Conservation (phyloP, 2,797 vertebrate genomes). For the Geotria australis region DNA sequence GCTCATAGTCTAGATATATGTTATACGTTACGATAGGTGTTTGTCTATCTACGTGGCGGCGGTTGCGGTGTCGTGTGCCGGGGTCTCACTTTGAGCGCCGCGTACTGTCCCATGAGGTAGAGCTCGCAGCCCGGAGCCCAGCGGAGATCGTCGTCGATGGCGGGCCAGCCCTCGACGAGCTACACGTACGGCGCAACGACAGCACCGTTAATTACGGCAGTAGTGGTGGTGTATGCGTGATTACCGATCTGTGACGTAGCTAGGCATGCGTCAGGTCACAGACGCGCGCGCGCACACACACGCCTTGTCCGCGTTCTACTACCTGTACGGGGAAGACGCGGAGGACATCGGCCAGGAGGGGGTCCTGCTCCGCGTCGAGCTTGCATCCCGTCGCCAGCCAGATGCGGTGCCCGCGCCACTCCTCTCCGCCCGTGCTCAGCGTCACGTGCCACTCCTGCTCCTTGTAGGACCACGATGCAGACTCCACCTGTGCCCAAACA, state of each 20-base stretch:
- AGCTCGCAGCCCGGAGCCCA: slow-evolving; percentile 20
- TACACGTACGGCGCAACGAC: slow-evolving; percentile 3
- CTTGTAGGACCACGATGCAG: slow-evolving; percentile 23
- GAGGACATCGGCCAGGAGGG: slow-evolving; percentile 16
- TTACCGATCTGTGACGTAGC: no score
- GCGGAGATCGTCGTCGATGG: slow-evolving; percentile 15
- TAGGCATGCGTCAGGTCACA: no score
- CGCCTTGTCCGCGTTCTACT: neutral
- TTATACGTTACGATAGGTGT: no score
- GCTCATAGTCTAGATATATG: no score
- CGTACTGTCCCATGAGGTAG: slow-evolving; percentile 29
- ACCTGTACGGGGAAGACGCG: slow-evolving; percentile 21
- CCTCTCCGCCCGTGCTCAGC: slow-evolving; percentile 10
- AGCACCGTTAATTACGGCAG: no score
- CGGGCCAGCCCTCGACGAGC: slow-evolving; percentile 26
- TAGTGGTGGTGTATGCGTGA: no score
- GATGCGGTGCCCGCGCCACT: slow-evolving; percentile 20
- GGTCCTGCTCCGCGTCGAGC: slow-evolving; percentile 19
- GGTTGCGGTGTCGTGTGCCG: no score
- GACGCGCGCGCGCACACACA: no score
- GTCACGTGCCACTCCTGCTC: slow-evolving; percentile 14
- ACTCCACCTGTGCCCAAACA: no score
- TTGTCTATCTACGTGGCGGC: no score
- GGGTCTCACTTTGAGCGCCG: no score
- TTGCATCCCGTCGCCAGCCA: slow-evolving; percentile 33